Evolutionary conservation across 2,888 invertebrate genomes (phyloP).

Genomic region (Conops quadrifasciatus): DNA sequence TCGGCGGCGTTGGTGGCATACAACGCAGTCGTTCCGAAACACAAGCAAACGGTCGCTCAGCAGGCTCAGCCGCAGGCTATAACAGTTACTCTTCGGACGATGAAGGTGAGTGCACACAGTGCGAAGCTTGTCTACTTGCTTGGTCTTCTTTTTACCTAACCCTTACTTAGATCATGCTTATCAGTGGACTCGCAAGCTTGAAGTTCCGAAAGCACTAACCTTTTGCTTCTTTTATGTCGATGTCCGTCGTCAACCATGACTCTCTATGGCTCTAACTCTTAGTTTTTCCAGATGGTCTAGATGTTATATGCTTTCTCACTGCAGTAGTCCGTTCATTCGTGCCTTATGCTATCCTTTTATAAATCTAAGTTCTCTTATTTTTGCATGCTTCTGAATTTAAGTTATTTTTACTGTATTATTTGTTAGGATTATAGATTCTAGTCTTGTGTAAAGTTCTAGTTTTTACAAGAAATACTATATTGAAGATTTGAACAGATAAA

Average conservation of each 20-base stretch:
- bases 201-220: not conserved
- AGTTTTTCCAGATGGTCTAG: not conserved
- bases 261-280: not conserved
- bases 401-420: not conserved
- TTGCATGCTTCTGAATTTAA: not conserved
- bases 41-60: slow-evolving; percentile 66
- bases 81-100: slow-evolving; percentile 90
- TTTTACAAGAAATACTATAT: no score
- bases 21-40: slow-evolving; percentile 65
- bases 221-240: not conserved
- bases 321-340: not conserved
- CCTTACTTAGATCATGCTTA: slow-evolving; percentile 1
- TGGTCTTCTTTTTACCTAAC: not conserved
- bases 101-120: slow-evolving; percentile 76
- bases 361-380: not conserved
- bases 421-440: not conserved
- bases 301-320: not conserved
- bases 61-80: slow-evolving; percentile 67
- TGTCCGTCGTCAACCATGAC: not conserved
- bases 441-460: not conserved
- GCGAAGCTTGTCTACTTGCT: not conserved
- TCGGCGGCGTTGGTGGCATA: slow-evolving; percentile 53
- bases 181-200: not conserved
- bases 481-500: no score
- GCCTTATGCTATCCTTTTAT: not conserved